phyloP scores from a whole-genome alignment of 2,113 vertebrate species.

The Pithys albifrons region DNA sequence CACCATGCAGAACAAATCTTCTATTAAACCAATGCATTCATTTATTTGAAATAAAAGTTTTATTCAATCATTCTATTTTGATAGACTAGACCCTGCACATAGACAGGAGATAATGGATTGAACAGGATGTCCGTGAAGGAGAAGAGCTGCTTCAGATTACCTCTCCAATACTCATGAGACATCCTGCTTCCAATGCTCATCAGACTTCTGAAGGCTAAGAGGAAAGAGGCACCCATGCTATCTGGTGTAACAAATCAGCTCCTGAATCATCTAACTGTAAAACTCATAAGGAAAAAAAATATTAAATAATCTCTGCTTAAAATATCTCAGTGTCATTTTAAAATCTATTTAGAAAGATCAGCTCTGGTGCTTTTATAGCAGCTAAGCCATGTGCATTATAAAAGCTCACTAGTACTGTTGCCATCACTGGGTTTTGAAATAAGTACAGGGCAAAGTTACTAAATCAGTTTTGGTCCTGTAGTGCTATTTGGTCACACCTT shows the following conservation, averaged over 20 bases:
- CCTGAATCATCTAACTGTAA: constrained; percentile 58
- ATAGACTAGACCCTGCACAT: constrained; percentile 46
- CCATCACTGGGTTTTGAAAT: constrained; percentile 48
- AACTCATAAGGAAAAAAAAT: constrained; percentile 47
- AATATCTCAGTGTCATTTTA: constrained; percentile 67
- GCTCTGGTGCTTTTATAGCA: constrained; percentile 70
- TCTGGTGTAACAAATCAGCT: constrained; percentile 66
- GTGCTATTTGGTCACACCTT: constrained; percentile 5
- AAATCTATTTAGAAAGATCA: constrained; percentile 66
- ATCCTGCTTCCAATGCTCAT: neutral
- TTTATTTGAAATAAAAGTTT: constrained; percentile 72
- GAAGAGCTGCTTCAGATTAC: constrained; percentile 53
- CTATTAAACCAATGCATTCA: constrained; percentile 67
- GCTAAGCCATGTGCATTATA: constrained; percentile 59
- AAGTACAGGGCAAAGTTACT: constrained; percentile 59
- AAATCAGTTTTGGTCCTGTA: constrained; percentile 60
- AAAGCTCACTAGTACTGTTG: constrained; percentile 36
- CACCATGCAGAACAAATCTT: constrained; percentile 45
- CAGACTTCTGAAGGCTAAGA: constrained; percentile 32
- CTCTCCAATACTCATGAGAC: constrained; percentile 47
- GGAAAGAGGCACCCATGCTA: constrained; percentile 29
- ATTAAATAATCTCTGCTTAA: constrained; percentile 69
- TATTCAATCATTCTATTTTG: constrained; percentile 73
- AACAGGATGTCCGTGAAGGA: constrained; percentile 66
- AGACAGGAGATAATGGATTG: constrained; percentile 63